phyloP scores from a whole-genome alignment of 2,888 invertebrate genomes.

The Cepaea hortensis region DNA sequence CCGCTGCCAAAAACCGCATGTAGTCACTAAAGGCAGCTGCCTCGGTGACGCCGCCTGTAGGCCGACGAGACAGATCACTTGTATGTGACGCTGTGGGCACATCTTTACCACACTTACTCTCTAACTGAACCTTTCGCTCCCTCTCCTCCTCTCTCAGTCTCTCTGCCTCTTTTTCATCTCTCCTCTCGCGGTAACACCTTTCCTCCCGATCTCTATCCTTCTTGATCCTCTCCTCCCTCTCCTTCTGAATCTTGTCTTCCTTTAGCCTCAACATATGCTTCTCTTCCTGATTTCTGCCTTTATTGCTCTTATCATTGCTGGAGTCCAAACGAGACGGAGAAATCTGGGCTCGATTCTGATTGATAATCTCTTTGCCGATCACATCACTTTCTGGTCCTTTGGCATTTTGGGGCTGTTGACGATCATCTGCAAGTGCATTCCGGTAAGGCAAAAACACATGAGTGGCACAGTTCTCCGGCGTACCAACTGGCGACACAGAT shows the following conservation, averaged over 20 bases:
- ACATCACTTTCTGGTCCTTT: background rate
- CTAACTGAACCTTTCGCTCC: slow-evolving; percentile 20
- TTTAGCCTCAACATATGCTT: slow-evolving; percentile 21
- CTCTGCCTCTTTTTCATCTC: slow-evolving; percentile 42
- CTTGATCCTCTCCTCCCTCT: slow-evolving; percentile 29
- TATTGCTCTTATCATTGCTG: background rate
- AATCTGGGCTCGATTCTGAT: background rate
- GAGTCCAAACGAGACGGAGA: background rate
- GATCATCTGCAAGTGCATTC: no score
- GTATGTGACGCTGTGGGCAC: slow-evolving; percentile 3
- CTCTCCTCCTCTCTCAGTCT: slow-evolving; percentile 44
- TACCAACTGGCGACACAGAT: no score
- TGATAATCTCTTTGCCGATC: background rate
- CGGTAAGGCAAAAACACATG: no score
- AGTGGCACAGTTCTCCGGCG: no score
- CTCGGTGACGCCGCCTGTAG: slow-evolving; percentile 38
- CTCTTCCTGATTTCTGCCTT: slow-evolving; percentile 35
- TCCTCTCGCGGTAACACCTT: slow-evolving; percentile 38
- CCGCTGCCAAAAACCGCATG: slow-evolving; percentile 56
- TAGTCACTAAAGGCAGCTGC: slow-evolving; percentile 57
- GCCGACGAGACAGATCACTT: slow-evolving; percentile 20
- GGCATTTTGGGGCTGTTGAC: background rate
- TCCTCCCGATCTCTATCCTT: slow-evolving; percentile 28
- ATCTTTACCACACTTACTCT: slow-evolving; percentile 13
- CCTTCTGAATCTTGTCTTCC: slow-evolving; percentile 27